phyloP scores from a whole-genome alignment of 2,113 vertebrate species.

The Actenoides hombroni region DNA sequence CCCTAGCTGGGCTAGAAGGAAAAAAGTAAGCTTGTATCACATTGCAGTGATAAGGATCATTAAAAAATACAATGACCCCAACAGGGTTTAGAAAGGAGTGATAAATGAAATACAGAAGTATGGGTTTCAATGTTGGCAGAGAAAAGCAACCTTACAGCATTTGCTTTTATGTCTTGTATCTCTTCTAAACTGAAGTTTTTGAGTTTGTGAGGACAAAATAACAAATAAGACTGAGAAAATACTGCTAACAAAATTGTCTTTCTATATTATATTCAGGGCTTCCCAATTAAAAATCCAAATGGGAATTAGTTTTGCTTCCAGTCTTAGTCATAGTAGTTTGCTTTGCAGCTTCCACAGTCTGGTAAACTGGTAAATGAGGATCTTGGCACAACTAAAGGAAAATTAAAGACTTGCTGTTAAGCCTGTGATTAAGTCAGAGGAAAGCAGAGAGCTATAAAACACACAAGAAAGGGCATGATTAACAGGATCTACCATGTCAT shows the following conservation, averaged over 20 bases:
- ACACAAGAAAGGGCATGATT: slow-evolving; percentile 9
- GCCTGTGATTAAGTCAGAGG: background rate
- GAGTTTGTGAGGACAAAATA: background rate
- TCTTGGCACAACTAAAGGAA: slow-evolving; percentile 10
- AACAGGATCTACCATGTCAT: slow-evolving; percentile 15
- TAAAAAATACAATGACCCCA: slow-evolving; percentile 54
- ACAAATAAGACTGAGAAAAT: background rate
- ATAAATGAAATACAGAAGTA: slow-evolving; percentile 16
- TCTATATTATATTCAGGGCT: background rate
- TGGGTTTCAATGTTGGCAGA: slow-evolving; percentile 27
- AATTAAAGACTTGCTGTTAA: slow-evolving; percentile 14
- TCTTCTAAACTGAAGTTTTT: background rate
- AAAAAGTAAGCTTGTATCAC: slow-evolving; percentile 37
- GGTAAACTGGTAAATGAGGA: background rate
- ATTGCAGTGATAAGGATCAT: slow-evolving; percentile 52
- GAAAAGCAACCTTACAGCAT: slow-evolving; percentile 10
- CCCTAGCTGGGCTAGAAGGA: slow-evolving; percentile 4
- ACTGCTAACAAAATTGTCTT: background rate
- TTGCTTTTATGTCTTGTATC: background rate
- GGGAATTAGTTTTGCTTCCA: background rate
- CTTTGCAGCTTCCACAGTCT: background rate
- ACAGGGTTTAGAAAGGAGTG: background rate
- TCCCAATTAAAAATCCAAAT: background rate
- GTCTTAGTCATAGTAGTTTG: background rate
- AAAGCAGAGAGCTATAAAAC: background rate